phyloP scores from a whole-genome alignment of 2,797 vertebrate genomes.

The Enteromius argenteus region DNA sequence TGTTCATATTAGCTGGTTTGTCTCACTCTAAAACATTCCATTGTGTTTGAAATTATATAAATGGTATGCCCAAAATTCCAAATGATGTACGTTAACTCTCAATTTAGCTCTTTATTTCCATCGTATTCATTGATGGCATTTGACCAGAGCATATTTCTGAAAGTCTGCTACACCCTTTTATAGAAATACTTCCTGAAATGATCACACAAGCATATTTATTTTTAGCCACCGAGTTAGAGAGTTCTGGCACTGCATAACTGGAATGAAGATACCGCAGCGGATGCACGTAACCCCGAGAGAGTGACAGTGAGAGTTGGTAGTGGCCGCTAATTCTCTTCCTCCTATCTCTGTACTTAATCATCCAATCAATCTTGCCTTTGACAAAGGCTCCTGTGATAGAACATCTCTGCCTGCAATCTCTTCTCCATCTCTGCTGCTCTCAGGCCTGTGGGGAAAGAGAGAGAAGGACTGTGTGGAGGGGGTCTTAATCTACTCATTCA shows the following conservation, averaged over 20 bases:
- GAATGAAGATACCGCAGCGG: conserved; percentile 10
- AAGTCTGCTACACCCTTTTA: not conserved
- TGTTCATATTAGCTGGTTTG: not conserved
- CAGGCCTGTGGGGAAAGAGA: conserved; percentile 62
- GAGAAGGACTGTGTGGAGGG: conserved; percentile 63
- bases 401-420: conserved; percentile 79
- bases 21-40: not conserved
- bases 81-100: not conserved
- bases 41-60: not conserved
- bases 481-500: conserved; percentile 85
- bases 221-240: not conserved
- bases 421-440: conserved; percentile 73
- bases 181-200: not conserved
- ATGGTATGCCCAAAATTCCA: not conserved
- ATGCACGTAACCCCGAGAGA: conserved; percentile 53
- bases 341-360: conserved; percentile 80
- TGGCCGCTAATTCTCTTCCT: conserved; percentile 76
- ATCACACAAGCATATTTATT: conserved; percentile 1
- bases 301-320: conserved; percentile 77
- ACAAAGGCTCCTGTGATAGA: conserved; percentile 79
- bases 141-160: not conserved
- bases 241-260: not conserved
- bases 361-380: conserved; percentile 82
- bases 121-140: not conserved
- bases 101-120: not conserved